These are phyloP conservation scores for Hecatera dysodea DNA, from an alignment of 2,888 invertebrate species.

Conservation along the genomic window DNA sequence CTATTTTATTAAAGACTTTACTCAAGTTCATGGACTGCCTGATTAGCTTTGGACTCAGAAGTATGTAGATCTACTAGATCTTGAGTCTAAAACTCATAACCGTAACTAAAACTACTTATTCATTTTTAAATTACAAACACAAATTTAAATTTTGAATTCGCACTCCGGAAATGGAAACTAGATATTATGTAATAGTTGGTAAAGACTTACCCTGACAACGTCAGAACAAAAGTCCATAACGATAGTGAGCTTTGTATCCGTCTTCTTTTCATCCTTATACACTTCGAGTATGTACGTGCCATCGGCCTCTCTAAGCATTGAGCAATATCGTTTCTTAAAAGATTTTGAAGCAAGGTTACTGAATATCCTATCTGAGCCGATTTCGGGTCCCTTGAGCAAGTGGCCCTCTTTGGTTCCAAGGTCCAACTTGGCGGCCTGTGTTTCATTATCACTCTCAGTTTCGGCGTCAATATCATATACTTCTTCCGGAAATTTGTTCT, in stretches of 20 bases:
- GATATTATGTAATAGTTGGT: not conserved
- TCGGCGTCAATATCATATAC: constrained; percentile 97
- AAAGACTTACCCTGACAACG: constrained; percentile 93
- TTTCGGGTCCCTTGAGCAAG: constrained; percentile 97
- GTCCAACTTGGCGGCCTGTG: constrained; percentile 92
- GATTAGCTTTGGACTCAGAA: not conserved
- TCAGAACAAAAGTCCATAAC: constrained; percentile 98
- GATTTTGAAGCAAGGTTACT: constrained; percentile 97
- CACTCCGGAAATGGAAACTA: not conserved
- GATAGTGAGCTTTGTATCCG: constrained; percentile 97
- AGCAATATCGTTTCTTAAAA: constrained; percentile 97
- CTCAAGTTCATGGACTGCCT: not conserved
- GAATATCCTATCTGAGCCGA: constrained; percentile 97
- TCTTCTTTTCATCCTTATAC: constrained; percentile 98
- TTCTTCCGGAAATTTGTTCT: constrained; percentile 92
- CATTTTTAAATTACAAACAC: not conserved
- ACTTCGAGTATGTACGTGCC: constrained; percentile 97
- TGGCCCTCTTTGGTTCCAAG: constrained; percentile 97
- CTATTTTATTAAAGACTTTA: not conserved
- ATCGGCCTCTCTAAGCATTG: constrained; percentile 97
- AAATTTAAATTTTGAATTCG: not conserved
- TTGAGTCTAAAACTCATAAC: not conserved
- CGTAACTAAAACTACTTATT: not conserved
- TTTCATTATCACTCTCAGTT: constrained; percentile 95
- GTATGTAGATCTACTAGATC: not conserved